These are phyloP conservation scores for Camptogramma bilineatum DNA, from an alignment of 2,888 invertebrate species.

Conservation along the genomic window DNA sequence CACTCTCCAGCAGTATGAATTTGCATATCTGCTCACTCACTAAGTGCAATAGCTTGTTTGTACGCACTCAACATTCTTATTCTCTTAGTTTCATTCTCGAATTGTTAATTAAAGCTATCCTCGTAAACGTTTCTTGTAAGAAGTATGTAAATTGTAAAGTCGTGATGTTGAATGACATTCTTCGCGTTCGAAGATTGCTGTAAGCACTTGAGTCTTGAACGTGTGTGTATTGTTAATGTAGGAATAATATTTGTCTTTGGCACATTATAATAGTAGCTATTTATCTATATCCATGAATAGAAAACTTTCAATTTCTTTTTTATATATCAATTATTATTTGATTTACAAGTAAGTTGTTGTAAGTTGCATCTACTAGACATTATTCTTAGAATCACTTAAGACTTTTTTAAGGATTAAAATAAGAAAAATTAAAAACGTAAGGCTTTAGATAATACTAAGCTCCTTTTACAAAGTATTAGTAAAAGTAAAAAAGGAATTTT, in stretches of 20 bases:
- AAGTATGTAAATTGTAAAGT: slow-evolving; percentile 7
- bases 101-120: slow-evolving; percentile 41
- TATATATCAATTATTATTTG: too few relatives aligned
- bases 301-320: too few relatives aligned
- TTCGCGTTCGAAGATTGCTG: not conserved
- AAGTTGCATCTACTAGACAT: too few relatives aligned
- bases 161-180: slow-evolving; percentile 16
- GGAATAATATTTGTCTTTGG: not conserved
- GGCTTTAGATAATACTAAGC: not conserved
- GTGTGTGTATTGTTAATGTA: slow-evolving; percentile 14
- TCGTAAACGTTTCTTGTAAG: slow-evolving; percentile 12
- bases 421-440: not conserved
- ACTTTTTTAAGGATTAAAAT: too few relatives aligned
- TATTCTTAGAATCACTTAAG: too few relatives aligned
- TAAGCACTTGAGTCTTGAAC: not conserved
- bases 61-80: slow-evolving; percentile 76
- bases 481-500: slow-evolving; percentile 4
- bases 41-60: slow-evolving; percentile 84
- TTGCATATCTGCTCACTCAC: slow-evolving; percentile 80
- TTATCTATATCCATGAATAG: too few relatives aligned
- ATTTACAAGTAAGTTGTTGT: too few relatives aligned
- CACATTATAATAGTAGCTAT: too few relatives aligned
- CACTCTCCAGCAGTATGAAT: slow-evolving; percentile 76
- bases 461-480: not conserved
- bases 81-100: slow-evolving; percentile 47